Evolutionary conservation across 2,797 vertebrate species (phyloP), one percentile per base, ranked within the genome.

Genomic region (Bovichtus variegatus): DNA sequence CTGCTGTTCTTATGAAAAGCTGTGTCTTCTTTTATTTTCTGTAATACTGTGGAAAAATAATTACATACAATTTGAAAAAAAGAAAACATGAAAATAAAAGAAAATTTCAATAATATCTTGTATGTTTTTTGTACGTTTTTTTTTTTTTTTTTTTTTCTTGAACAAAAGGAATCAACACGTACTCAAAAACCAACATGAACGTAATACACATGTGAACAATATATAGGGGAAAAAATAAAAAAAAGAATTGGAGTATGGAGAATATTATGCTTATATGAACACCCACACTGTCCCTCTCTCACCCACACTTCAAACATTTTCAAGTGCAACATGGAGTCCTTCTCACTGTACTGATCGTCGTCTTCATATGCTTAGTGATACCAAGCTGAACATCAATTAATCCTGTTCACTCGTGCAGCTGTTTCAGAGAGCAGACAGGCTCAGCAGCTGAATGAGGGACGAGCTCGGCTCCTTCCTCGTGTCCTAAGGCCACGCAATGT

Each of bases 31-130:
- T 95, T 95, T 91, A 93, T 94, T 94, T 74, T 90, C 80, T 90
- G 80, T 90, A 81, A 91, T 91, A 94, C 86, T 90, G 93, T 96
- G 95, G 91, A 95, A 95, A 96, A 95, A 95, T 95, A 96, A 94
- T 92, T 90, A 95, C 92, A 92, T 93, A 93, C 88, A 91, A 90
- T 94, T 89, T 92, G 74, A 90, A 87, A 80, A 71, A 63, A 78
- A 77, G 54, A 36, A 66, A 72, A 68, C 58, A 65, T 86, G 71
- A 89, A 81, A 90, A 85, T 70, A 82, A 91, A 88, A 62, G 4
- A 68, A 84, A 41, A 83, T 83, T 73, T 85, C 47, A 87, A 76
- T 86, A 89, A 84, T 86, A 92, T 91, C 75, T 91, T 74, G 78
- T 73, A 54, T 78, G 71, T 87, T 89, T 34, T n/a, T 89, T 88